Evolutionary conservation across 2,888 invertebrate species (phyloP).

Genomic region (Drosophila infuscata): DNA sequence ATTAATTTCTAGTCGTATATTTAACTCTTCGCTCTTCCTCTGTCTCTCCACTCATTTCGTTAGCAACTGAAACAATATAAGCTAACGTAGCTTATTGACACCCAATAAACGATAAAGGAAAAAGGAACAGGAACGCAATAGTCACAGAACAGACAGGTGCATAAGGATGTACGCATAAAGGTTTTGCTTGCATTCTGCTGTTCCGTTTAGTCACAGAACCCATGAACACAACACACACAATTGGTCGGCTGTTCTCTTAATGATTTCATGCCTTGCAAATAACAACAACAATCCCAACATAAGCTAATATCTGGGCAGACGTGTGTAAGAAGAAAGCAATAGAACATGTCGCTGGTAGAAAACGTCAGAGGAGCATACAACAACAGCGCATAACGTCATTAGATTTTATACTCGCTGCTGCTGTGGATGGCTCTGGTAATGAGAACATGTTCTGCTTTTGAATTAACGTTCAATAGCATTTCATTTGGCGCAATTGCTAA

Average conservation of each 20-base stretch:
- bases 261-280: constrained; percentile 39
- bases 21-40: background rate
- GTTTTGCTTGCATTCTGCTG: constrained; percentile 25
- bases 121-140: background rate
- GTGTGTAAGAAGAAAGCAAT: constrained; percentile 15
- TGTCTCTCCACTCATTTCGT: background rate
- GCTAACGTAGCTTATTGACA: constrained; percentile 25
- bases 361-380: constrained; percentile 3
- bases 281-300: constrained; percentile 59
- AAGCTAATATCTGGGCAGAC: constrained; percentile 39
- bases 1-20: background rate
- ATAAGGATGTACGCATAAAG: constrained; percentile 13
- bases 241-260: constrained; percentile 34
- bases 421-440: constrained; percentile 46
- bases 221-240: constrained; percentile 17
- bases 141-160: constrained; percentile 28
- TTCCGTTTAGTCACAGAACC: constrained; percentile 1
- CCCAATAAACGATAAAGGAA: background rate
- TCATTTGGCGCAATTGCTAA: constrained; percentile 61
- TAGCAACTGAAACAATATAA: constrained; percentile 10
- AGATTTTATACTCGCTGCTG: constrained; percentile 31
- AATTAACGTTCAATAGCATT: constrained; percentile 73
- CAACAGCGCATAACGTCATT: constrained; percentile 30
- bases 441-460: constrained; percentile 69
- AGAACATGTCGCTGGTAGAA: constrained; percentile 4